phyloP scores from a whole-genome alignment of 1,140 invertebrate genomes.

The Tribolium madens region DNA sequence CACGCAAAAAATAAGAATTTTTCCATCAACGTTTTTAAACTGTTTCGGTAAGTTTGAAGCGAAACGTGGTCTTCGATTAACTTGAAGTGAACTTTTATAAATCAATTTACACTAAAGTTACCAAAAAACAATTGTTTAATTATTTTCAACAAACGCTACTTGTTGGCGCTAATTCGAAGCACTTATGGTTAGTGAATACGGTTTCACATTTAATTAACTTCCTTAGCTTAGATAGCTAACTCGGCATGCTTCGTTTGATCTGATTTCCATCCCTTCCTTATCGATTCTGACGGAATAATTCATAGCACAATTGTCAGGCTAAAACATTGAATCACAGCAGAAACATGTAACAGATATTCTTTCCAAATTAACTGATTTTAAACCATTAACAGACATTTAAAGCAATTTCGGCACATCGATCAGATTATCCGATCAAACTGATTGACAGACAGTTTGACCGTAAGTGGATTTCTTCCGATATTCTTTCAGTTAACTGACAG shows the following conservation, averaged over 20 bases:
- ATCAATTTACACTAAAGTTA: conserved; percentile 5
- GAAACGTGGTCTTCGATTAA: conserved; percentile 1
- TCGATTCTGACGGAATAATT: not conserved
- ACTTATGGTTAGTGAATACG: not conserved
- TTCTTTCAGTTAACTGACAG: conserved; percentile 24
- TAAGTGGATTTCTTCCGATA: conserved; percentile 31
- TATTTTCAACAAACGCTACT: not conserved
- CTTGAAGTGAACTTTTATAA: not conserved
- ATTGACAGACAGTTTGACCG: conserved; percentile 26
- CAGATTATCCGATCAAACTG: conserved; percentile 37
- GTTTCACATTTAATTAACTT: not conserved
- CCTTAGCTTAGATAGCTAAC: not conserved
- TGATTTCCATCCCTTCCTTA: not conserved
- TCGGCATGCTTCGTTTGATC: not conserved
- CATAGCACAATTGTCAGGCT: not conserved
- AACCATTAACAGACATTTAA: conserved; percentile 30
- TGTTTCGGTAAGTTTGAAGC: not conserved
- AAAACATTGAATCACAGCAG: not conserved
- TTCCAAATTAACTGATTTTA: conserved; percentile 27
- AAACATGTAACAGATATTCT: not conserved
- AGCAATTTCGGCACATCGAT: conserved; percentile 30
- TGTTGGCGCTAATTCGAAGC: not conserved
- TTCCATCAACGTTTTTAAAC: conserved; percentile 30
- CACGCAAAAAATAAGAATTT: conserved; percentile 29
- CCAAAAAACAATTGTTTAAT: not conserved